These are phyloP conservation scores for Rhabdornis inornatus DNA, from an alignment of 2,113 vertebrate species.

Conservation along the genomic window DNA sequence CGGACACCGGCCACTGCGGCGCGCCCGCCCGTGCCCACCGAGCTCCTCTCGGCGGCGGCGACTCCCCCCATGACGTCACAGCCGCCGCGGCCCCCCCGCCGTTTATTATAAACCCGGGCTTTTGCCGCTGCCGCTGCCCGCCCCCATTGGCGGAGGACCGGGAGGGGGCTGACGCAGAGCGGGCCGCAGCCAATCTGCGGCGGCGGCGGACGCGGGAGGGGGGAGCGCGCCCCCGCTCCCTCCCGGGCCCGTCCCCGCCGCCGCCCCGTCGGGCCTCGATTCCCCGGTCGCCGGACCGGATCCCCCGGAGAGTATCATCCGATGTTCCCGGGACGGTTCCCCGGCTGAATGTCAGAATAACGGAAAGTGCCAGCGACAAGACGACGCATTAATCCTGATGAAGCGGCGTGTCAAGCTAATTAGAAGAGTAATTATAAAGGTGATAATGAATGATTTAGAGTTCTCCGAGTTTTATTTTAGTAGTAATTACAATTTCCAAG, in stretches of 20 bases:
- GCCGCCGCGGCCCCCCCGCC: constrained; percentile 72
- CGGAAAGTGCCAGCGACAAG: constrained; percentile 77
- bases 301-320: constrained; percentile 45
- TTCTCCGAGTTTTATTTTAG: constrained; percentile 75
- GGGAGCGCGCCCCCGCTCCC: not conserved
- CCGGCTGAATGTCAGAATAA: constrained; percentile 74
- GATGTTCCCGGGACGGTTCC: constrained; percentile 54
- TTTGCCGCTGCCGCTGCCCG: constrained; percentile 55
- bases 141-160: constrained; percentile 79
- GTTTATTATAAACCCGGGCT: constrained; percentile 77
- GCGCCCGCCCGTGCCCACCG: constrained; percentile 87
- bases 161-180: constrained; percentile 69
- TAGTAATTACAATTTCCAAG: constrained; percentile 66
- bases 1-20: constrained; percentile 80
- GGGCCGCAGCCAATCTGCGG: constrained; percentile 79
- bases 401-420: constrained; percentile 87
- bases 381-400: constrained; percentile 79
- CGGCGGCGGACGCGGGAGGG: not conserved
- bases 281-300: not conserved
- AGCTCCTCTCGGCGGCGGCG: constrained; percentile 84
- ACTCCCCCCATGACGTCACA: constrained; percentile 95
- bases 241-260: not conserved
- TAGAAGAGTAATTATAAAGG: constrained; percentile 90
- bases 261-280: not conserved
- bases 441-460: constrained; percentile 89